Conservation (phyloP, 2,888 invertebrate species). For the Tenthredo distinguenda region DNA sequence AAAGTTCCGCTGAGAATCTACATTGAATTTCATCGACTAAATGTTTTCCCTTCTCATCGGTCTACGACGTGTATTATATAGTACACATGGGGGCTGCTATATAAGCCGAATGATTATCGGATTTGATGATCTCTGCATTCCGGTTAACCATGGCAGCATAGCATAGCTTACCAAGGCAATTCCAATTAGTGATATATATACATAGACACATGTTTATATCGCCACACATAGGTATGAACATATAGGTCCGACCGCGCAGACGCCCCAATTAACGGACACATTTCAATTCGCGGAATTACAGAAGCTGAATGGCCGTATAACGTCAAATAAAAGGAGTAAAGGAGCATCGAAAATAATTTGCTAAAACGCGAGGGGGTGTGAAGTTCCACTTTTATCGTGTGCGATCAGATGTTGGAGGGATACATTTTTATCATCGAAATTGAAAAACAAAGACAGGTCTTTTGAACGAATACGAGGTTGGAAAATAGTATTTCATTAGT, state of each 20-base stretch:
- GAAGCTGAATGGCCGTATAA: background rate
- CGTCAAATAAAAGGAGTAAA: background rate
- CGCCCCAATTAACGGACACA: background rate
- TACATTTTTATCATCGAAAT: background rate
- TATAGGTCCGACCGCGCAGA: background rate
- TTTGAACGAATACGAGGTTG: background rate
- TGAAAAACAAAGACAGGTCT: background rate
- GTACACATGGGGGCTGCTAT: background rate
- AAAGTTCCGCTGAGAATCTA: background rate
- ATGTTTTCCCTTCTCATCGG: conserved; percentile 2
- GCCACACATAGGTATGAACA: conserved; percentile 1
- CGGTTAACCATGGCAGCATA: conserved; percentile 71
- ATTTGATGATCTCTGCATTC: conserved; percentile 63
- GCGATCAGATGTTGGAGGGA: background rate
- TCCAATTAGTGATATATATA: conserved; percentile 66
- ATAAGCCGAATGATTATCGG: conserved; percentile 30
- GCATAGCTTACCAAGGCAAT: conserved; percentile 72
- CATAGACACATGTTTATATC: background rate
- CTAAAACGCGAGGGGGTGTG: background rate
- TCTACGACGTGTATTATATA: background rate
- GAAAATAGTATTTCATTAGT: too few relatives aligned
- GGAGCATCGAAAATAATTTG: background rate
- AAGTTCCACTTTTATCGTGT: background rate
- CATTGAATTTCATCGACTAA: conserved; percentile 10
- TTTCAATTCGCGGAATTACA: conserved; percentile 27